These are phyloP conservation scores for Athalia circularis DNA, from an alignment of 2,888 invertebrate genomes.

Conservation along the genomic window DNA sequence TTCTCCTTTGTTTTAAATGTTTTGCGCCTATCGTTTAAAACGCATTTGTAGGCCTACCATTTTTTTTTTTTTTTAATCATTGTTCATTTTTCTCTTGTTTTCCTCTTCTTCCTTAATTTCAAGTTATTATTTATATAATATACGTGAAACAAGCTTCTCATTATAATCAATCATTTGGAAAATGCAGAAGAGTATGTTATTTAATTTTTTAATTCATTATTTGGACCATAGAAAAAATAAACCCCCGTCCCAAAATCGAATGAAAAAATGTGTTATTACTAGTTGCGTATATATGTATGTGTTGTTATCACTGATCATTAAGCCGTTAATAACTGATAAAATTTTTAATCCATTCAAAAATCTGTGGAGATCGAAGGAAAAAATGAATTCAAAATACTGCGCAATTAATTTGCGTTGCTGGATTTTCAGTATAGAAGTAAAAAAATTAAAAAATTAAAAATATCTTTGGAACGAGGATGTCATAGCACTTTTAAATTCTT, in stretches of 20 bases:
- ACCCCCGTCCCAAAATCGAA: constrained; percentile 21
- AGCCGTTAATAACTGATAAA: background rate
- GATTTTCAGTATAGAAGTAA: background rate
- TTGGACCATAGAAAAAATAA: constrained; percentile 37
- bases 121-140: no score
- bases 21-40: background rate
- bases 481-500: constrained; percentile 3
- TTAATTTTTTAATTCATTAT: constrained; percentile 18
- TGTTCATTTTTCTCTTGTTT: no score
- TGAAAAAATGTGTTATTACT: background rate
- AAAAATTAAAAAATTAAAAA: background rate
- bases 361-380: no score
- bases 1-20: background rate
- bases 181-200: constrained; percentile 4
- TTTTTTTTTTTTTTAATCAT: no score
- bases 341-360: no score
- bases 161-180: background rate
- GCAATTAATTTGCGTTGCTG: no score
- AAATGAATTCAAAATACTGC: no score
- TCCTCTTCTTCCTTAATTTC: no score
- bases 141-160: no score
- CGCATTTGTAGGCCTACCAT: no score
- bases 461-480: constrained; percentile 18
- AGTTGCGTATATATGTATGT: background rate
- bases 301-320: background rate